These are phyloP conservation scores for Periparus ater DNA, from an alignment of 2,797 vertebrate genomes.

Conservation along the genomic window DNA sequence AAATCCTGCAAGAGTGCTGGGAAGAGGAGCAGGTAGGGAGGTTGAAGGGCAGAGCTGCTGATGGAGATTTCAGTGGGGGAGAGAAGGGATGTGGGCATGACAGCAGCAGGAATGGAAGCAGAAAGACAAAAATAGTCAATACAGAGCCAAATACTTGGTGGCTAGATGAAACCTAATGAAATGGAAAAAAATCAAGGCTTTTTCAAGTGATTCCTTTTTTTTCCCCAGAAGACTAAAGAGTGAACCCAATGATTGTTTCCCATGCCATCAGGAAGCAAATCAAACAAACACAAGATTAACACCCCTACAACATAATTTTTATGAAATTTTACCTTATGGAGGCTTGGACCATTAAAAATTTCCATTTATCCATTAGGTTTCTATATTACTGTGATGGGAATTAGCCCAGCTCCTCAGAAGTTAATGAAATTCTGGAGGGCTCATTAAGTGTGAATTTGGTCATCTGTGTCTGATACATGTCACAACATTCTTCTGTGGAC, in stretches of 20 bases:
- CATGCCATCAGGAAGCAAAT: not conserved
- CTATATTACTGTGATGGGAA: not conserved
- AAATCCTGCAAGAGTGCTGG: not conserved
- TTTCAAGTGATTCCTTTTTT: not conserved
- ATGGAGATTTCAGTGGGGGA: not conserved
- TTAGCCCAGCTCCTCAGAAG: not conserved
- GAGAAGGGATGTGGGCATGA: not conserved
- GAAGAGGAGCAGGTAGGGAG: not conserved
- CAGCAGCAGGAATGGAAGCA: not conserved
- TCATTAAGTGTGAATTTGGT: not conserved
- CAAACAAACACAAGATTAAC: not conserved
- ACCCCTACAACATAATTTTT: not conserved
- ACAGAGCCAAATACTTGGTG: not conserved
- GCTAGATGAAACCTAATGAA: not conserved
- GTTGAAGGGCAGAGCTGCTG: not conserved
- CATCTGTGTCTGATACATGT: not conserved
- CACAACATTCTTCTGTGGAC: not conserved
- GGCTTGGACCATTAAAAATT: not conserved
- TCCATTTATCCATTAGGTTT: not conserved
- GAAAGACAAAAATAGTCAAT: not conserved
- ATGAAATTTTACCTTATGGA: not conserved
- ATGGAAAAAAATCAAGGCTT: not conserved
- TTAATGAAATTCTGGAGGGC: not conserved
- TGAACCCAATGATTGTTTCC: not conserved
- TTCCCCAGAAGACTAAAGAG: not conserved